A percentile compares a stretch with the other conserved stretches of the same genome.
Conservation (phyloP, 2,888 invertebrate genomes). For the Griposia aprilina region DNA sequence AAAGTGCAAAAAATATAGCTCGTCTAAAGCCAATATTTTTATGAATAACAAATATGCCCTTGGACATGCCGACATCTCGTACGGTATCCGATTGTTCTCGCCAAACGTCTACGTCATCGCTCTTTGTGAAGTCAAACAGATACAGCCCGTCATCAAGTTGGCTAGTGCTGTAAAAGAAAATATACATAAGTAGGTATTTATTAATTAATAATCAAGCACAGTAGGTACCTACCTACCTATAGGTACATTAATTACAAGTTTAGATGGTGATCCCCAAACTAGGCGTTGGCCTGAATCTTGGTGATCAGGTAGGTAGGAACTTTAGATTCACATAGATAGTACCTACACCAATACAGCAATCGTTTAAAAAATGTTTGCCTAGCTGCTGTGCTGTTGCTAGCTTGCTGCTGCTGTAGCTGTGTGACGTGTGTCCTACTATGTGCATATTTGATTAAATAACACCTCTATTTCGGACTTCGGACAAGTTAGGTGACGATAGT, state of each 20-base stretch:
- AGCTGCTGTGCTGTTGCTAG: not conserved
- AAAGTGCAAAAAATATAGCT: slow-evolving; percentile 91
- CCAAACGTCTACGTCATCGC: slow-evolving; percentile 89
- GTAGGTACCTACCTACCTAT: not conserved
- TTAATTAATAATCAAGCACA: not conserved
- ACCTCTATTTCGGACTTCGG: too few relatives aligned
- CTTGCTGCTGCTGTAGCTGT: not conserved
- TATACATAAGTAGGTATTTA: slow-evolving; percentile 28
- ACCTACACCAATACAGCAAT: not conserved
- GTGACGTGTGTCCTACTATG: not conserved
- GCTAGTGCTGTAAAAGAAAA: slow-evolving; percentile 68
- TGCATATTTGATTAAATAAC: not conserved
- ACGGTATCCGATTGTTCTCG: slow-evolving; percentile 92
- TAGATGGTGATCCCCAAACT: not conserved
- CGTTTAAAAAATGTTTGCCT: not conserved
- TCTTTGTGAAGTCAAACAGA: slow-evolving; percentile 91
- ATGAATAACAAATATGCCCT: slow-evolving; percentile 91
- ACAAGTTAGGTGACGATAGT: not conserved
- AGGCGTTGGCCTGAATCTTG: not conserved
- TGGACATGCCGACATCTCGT: slow-evolving; percentile 92
- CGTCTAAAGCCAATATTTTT: slow-evolving; percentile 91
- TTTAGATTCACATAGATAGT: not conserved
- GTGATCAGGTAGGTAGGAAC: not conserved
- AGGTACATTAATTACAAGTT: not conserved
- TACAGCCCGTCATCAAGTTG: slow-evolving; percentile 75